These are phyloP conservation scores for Falco rusticolus DNA, from an alignment of 2,797 vertebrate genomes.

Conservation along the genomic window DNA sequence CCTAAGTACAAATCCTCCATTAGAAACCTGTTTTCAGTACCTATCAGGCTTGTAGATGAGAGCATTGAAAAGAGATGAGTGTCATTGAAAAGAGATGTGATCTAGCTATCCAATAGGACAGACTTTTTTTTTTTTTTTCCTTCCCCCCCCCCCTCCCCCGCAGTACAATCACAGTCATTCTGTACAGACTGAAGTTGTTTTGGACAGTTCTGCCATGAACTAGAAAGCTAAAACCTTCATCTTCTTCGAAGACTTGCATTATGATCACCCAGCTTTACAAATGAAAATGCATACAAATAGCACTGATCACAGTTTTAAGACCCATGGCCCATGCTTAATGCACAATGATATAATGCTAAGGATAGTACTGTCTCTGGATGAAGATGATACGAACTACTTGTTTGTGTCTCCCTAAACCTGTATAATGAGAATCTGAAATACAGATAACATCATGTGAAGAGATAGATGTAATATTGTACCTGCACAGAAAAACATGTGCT, in stretches of 20 bases:
- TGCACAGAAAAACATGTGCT: background rate
- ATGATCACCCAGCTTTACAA: background rate
- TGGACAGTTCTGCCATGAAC: background rate
- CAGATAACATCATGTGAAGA: background rate
- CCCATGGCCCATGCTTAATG: background rate
- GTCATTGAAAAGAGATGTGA: background rate
- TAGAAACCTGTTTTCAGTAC: background rate
- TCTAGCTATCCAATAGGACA: background rate
- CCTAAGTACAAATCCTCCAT: background rate
- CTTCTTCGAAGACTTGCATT: background rate
- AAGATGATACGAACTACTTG: background rate
- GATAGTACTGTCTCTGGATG: background rate
- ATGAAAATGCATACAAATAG: background rate
- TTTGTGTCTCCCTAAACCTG: background rate
- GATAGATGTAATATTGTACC: background rate
- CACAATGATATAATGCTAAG: background rate
- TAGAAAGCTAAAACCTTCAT: background rate
- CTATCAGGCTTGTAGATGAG: background rate
- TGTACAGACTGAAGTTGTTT: background rate
- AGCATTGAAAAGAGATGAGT: background rate
- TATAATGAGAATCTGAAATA: background rate
- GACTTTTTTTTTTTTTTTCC: background rate
- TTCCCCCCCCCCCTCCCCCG: background rate
- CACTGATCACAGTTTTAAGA: background rate
- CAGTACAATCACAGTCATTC: background rate